Conservation (phyloP, 2,888 invertebrate genomes). For the Noctua janthe region DNA sequence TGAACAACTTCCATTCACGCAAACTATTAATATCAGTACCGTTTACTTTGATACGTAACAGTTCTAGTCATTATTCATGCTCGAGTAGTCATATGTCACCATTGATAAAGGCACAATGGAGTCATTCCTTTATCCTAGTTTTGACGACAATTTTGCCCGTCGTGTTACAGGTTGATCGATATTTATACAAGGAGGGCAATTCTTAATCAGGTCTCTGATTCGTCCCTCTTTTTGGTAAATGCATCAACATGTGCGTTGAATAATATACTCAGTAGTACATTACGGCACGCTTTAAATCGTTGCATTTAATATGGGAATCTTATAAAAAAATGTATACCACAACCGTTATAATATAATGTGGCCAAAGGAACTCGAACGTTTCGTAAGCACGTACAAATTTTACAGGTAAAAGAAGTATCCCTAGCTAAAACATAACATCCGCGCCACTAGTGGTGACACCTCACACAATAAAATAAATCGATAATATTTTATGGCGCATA, state of each 20-base stretch:
- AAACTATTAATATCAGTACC: constrained; percentile 52
- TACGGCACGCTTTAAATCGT: constrained; percentile 59
- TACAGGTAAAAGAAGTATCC: constrained; percentile 66
- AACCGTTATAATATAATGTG: constrained; percentile 66
- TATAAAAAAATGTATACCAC: constrained; percentile 67
- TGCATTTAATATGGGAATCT: constrained; percentile 63
- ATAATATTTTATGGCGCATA: constrained; percentile 84
- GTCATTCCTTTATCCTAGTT: constrained; percentile 50
- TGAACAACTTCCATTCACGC: constrained; percentile 57
- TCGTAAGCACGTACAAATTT: constrained; percentile 69
- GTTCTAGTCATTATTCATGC: constrained; percentile 52
- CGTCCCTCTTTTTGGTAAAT: constrained; percentile 64
- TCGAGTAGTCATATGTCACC: constrained; percentile 48
- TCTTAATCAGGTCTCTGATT: constrained; percentile 53
- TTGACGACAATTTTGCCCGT: constrained; percentile 37
- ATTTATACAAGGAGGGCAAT: constrained; percentile 37
- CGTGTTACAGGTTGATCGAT: constrained; percentile 42
- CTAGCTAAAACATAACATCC: constrained; percentile 67
- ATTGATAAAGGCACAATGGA: constrained; percentile 65
- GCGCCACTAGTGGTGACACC: constrained; percentile 75
- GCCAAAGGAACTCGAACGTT: constrained; percentile 67
- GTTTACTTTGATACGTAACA: constrained; percentile 52
- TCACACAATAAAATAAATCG: constrained; percentile 73
- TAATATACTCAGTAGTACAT: constrained; percentile 64
- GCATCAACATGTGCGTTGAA: constrained; percentile 75